Evolutionary conservation across 2,113 vertebrate species (phyloP), one percentile per base, ranked within the genome.

Genomic region (Bagarius yarrelli): DNA sequence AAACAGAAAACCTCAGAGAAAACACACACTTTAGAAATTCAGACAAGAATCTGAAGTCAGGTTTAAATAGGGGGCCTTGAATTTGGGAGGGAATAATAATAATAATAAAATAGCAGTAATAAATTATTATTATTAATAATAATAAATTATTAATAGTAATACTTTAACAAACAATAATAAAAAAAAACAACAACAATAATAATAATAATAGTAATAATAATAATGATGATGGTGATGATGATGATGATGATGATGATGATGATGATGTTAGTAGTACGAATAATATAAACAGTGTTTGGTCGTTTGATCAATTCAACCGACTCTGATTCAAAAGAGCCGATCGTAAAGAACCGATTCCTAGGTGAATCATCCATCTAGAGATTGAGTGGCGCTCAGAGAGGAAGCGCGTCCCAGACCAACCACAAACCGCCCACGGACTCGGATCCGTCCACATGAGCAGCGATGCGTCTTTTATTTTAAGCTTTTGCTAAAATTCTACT

Each of bases 351-450:
- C 18, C 74, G 74, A 76, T 19, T 76, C 74, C 6, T 76, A 27
- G 2, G 5, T 12, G 74, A 76, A 25, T 76, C 74, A 9, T 60
- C 15, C 57, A 47, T 19, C 16, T 40, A 47, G 34, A 61, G 56
- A 47, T 61, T 61, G 74, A 59, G 56, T 47, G 57, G 74, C 36
- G 56, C 74, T 59, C 57, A 21, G 74, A 73, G 56, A 76, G 57
- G 74, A 73, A 61, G 74, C 57, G 74, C 36, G 74, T 76, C 74
- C 74, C 34, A 18, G 61, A 8, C 55, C 57, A 18, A 44, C 18
- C 72, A 27, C 56, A 76, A 40, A 27, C 56, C 53, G 34, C 74
- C 27, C 74, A 34, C 50, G 11, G 50, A 55, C 27, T 32, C 70
- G 70, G 70, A 14, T 73, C 70, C 8, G 50, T 73, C 18, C 70